These are phyloP conservation scores for Anhinga anhinga DNA, from an alignment of 2,113 vertebrate genomes.

Conservation along the genomic window DNA sequence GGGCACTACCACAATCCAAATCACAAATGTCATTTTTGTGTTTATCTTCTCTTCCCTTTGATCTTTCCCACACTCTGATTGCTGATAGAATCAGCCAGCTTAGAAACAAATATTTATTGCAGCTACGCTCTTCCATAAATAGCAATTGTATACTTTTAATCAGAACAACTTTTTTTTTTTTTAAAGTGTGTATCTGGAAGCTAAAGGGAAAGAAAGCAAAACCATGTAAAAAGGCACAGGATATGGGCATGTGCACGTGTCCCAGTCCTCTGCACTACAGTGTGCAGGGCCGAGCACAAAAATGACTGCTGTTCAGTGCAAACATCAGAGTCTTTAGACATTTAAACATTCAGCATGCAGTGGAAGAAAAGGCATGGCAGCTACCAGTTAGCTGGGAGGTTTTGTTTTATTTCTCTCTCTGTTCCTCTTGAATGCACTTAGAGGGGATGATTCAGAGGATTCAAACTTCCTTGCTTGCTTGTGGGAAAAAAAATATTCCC, in stretches of 20 bases:
- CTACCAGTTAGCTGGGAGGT: neutral
- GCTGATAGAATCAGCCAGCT: conserved; percentile 14
- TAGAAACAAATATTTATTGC: conserved; percentile 5
- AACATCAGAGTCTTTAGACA: neutral
- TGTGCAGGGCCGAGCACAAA: neutral
- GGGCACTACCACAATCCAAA: neutral
- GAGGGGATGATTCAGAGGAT: conserved; percentile 1
- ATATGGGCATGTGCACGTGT: neutral
- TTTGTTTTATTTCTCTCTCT: conserved; percentile 41
- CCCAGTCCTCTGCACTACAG: neutral
- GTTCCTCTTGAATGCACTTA: neutral
- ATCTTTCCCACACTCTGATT: neutral
- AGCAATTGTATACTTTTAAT: neutral
- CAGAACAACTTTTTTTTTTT: neutral
- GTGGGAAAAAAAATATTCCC: neutral
- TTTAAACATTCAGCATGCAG: neutral
- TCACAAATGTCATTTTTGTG: neutral
- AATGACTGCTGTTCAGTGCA: neutral
- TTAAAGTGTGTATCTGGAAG: neutral
- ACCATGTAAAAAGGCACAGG: neutral
- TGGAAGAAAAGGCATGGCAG: conserved; percentile 4
- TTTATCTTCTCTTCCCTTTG: conserved; percentile 12
- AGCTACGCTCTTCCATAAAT: neutral
- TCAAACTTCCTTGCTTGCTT: conserved; percentile 8
- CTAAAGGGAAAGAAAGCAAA: neutral